Conservation (phyloP, 2,797 vertebrate species). For the Acropternis orthonyx region DNA sequence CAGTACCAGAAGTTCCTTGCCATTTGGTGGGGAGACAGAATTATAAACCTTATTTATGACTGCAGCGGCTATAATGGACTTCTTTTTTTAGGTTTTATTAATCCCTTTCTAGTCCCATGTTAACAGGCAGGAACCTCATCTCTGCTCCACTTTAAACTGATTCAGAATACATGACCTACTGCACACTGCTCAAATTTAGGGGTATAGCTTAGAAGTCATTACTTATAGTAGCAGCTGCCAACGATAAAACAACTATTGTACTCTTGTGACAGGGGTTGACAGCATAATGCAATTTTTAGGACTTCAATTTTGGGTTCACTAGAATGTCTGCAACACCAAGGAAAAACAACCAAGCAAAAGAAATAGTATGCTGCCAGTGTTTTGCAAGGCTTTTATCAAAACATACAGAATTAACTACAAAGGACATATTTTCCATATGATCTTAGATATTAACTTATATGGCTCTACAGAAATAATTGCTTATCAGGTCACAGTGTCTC, state of each 20-base stretch:
- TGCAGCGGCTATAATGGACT: background rate
- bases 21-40: background rate
- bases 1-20: background rate
- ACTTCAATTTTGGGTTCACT: background rate
- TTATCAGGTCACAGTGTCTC: background rate
- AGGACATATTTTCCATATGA: background rate
- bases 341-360: background rate
- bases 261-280: constrained; percentile 13
- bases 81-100: constrained; percentile 10
- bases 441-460: background rate
- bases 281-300: constrained; percentile 35
- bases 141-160: constrained; percentile 1
- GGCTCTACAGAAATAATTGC: background rate
- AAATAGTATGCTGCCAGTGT: background rate
- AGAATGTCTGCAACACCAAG: background rate
- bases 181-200: background rate
- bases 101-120: background rate
- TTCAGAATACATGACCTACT: background rate
- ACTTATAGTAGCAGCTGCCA: constrained; percentile 6
- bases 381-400: background rate
- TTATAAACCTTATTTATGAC: background rate
- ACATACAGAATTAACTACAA: background rate
- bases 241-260: background rate
- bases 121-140: background rate
- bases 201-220: background rate